Evolutionary conservation across 2,888 invertebrate genomes (phyloP), one percentile per base, ranked within the genome.

Genomic region (Meloe dianella): DNA sequence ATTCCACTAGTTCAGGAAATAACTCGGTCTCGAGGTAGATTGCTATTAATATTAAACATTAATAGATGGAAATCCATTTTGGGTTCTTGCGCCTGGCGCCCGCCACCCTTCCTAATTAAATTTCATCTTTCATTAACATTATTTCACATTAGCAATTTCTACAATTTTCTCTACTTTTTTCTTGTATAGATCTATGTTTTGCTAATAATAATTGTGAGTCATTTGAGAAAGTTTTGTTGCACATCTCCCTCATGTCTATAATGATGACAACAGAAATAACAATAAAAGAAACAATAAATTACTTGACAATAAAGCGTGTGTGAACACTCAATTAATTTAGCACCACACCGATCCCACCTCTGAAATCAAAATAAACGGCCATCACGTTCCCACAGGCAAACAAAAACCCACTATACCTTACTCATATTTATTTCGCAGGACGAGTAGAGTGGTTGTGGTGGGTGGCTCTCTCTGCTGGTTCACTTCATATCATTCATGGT

Each of bases 1-100:
- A 68, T 71, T 69, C 68, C 73, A 71, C 71, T 74, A 75, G 69
- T 75, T 73, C 82, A 81, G 81, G 82, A 81, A 82, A 82, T 81
- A 79, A 82, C 78, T 80, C 78, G 80, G 80, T 80, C 81, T 79
- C 80, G 80, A 80, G 79, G 80, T 81, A 80, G 80, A 81, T 81
- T 81, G 80, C 81, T 77, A 78, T 81, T 81, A 81, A 81, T 81
- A 81, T 81, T 78, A 76, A 77, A 41, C 69, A 75, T 81, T 81
- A 79, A 79, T 72, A 74, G 75, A 71, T 78, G 79, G 78, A 76
- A 79, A 79, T 78, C 75, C 74, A 75, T 77, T 79, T 78, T 74
- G 71, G 70, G 71, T 72, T 74, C 75, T 74, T 74, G 10, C 47
- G 17, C 8, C 3, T 10, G 1, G 2, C 20, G 1, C 2, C 20